Base-by-base conservation (phyloP, 2,888 invertebrate genomes). In the Tetragonula carbonaria region DNA sequence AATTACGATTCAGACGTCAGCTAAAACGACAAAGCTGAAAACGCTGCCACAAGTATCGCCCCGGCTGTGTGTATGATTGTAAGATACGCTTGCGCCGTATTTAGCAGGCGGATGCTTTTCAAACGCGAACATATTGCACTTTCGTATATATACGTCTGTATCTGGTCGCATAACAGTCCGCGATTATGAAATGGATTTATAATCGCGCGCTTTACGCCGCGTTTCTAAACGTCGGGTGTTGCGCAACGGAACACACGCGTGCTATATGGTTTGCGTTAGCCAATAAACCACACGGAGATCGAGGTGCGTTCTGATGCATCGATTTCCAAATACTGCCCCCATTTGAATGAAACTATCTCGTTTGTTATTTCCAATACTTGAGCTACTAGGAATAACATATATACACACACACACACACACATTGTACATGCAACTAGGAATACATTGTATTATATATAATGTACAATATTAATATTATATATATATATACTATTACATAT, bases 1-100 rank as follows among this genome's bases (percentile, higher is more conserved):
- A 87, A 89, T 88, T 88, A 88, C 89, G 89, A 89, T 90, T 88
- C 88, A 90, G 84, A 90, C 74, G 90, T 88, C 88, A 86, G 82
- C 28, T 28, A 2, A 28, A 28, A 28, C 84, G 88, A 90, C 89
- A 82, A 85, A 84, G 87, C 82, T 75, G 55, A 77, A 76, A 45
- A 74, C 45, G 80, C 83, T 53, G 82, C 28, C 80, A 82, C 78
- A 74, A 51, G 85, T 79, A 72, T 80, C 70, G 73, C 45, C 78
- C 63, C 38, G 8, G 33, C 55, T 33, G 33, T 86, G 86, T 72
- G 90, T 86, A 88, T 72, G 90, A 86, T 87, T 80, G 77, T 83
- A 62, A 88, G 85, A 89, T 85, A 89, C 84, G 85, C 70, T 87
- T 85, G 72, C 80, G 51, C 88, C 90, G 80, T 90, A 89, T 88